Base-by-base conservation (phyloP, 2,113 vertebrate species). In the Dascyllus trimaculatus region DNA sequence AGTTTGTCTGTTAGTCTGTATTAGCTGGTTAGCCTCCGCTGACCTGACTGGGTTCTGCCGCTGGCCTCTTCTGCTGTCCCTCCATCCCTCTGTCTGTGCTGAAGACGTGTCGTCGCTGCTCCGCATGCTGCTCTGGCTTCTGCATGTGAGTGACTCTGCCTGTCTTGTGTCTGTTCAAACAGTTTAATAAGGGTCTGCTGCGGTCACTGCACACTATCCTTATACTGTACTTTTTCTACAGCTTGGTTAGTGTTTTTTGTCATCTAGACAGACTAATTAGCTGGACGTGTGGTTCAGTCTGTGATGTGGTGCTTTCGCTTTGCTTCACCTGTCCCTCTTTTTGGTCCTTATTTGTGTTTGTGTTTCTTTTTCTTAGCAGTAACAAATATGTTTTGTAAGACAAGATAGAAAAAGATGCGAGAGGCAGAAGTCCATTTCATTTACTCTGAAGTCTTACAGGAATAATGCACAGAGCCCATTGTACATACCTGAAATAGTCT, bases 61-160 rank as follows among this genome's bases (percentile, higher is more conserved):
- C 64, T 40, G 65, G 75, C 56, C 54, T 80, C 75, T 72, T 59
- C 73, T 48, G 40, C 70, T 38, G 29, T 64, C 35, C 59, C 25
- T 74, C 60, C 49, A 56, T 71, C 73, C 48, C 17, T 62, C 63
- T 35, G 46, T 61, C 58, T 73, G 61, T 67, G 61, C 79, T 75
- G 82, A 72, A 68, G 77, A 84, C 29, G 14, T 69, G 66, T 85
- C 75, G 22, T 45, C 11, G 25, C 59, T 66, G 62, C 61, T 68
- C 79, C 64, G 56, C 79, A 75, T 56, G 40, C 71, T 66, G 58
- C 59, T 58, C 78, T 66, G 71, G 46, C 63, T 68, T 54, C 84
- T 79, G 60, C 75, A 85, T 73, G 92, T 93, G 84, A 93, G 92
- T 92, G 62, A 64, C 49, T 54, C 62, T 68, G 21, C 51, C 19